Percentiles rank a stretch among this genome's conserved stretches.
These are phyloP conservation scores for Drosophila multiciliata DNA, from an alignment of 2,888 invertebrate genomes.

Conservation along the genomic window DNA sequence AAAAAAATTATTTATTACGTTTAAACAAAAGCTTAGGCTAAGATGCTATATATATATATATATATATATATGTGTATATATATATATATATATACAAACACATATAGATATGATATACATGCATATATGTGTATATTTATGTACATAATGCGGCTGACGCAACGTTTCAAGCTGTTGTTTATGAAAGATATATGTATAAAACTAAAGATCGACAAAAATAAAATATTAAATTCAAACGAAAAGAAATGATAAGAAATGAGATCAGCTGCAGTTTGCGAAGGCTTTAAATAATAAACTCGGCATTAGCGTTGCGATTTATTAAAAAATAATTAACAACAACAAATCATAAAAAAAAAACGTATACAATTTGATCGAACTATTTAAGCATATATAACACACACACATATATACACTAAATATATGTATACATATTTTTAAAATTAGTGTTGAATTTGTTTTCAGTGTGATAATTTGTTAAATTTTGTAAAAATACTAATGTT, in stretches of 20 bases:
- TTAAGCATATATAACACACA: conserved; percentile 43
- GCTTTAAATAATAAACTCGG: conserved; percentile 60
- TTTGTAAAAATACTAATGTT: conserved; percentile 61
- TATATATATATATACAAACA: conserved; percentile 19
- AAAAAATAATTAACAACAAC: conserved; percentile 18
- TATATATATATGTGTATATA: conserved; percentile 5
- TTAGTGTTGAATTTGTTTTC: conserved; percentile 76
- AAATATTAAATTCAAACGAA: neutral
- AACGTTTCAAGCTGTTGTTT: conserved; percentile 68
- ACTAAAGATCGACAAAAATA: conserved; percentile 30
- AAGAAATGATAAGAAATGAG: conserved; percentile 7
- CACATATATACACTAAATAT: conserved; percentile 28
- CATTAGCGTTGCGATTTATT: conserved; percentile 46
- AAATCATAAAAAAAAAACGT: conserved; percentile 42
- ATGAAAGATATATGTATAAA: conserved; percentile 57
- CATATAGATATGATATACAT: conserved; percentile 21
- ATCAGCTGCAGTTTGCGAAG: conserved; percentile 58
- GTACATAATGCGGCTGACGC: conserved; percentile 34
- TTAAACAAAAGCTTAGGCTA: conserved; percentile 56
- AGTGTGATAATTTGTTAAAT: conserved; percentile 82
- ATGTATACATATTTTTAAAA: conserved; percentile 57
- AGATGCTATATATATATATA: conserved; percentile 32
- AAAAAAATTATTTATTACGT: conserved; percentile 65
- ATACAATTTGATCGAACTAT: conserved; percentile 66
- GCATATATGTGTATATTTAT: conserved; percentile 16